Base-by-base conservation (phyloP, 2,888 invertebrate genomes). In the Entomobrya multifasciata region DNA sequence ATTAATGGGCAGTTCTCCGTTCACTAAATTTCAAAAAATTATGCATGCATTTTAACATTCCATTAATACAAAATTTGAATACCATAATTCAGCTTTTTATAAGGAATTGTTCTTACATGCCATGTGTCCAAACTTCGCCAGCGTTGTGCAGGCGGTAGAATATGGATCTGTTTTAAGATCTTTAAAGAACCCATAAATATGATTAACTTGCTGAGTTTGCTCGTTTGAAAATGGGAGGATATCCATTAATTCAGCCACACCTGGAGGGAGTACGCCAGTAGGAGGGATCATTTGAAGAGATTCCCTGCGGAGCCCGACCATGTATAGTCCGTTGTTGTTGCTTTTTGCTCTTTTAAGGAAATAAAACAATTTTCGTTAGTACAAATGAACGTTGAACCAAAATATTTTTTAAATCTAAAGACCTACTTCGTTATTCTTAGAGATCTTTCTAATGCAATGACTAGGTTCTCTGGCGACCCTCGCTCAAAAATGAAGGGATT, bases 401-500 rank as follows among this genome's bases (percentile, higher is more conserved):
- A n/a, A n/a, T n/a, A n/a, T n/a, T n/a, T n/a, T n/a, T n/a, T n/a
- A n/a, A n/a, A n/a, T n/a, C n/a, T n/a, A n/a, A n/a, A n/a, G n/a
- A 93, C 87, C 94, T 94, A 90, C 95, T 94, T 92, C 95, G 95
- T 87, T 95, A 93, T 87, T 94, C 94, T 52, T 93, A 94, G 57
- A 95, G 92, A 93, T 90, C 92, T 92, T 85, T 93, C 93, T 67
- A 94, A 91, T 76, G 92, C 92, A 86, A 92, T 92, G 82, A 94
- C 94, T 91, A 98, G 95, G 81, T 95, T 94, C 91, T 96, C 96
- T 0, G 97, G 96, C 91, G 97, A 97, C 0, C 96, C 97, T 90
- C 96, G 95, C 92, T 97, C 97, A 93, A 98, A 98, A 92, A 96
- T 96, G 92, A 98, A 96, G 5, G 96, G 95, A 88, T 96, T 95